Conservation (phyloP, 2,797 vertebrate species). For the Craterocephalus amniculus region DNA sequence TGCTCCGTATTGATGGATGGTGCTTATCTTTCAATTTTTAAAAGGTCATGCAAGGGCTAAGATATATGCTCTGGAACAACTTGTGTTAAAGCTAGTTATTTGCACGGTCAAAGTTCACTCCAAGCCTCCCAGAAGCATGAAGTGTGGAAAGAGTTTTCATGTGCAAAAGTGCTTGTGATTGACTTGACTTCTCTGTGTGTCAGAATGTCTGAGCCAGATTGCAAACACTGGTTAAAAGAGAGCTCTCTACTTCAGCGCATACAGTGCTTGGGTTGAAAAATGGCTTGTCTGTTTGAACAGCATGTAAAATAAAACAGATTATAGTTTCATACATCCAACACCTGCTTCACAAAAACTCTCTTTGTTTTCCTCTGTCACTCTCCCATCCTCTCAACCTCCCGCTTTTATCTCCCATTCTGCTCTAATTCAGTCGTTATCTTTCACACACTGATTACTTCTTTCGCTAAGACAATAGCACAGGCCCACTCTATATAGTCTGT, state of each 20-base stretch:
- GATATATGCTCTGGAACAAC: not conserved
- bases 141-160: slow-evolving; percentile 14
- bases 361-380: slow-evolving; percentile 19
- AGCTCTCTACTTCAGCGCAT: slow-evolving; percentile 29
- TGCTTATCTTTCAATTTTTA: slow-evolving; percentile 4
- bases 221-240: slow-evolving; percentile 24
- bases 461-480: slow-evolving; percentile 63
- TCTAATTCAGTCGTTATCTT: slow-evolving; percentile 65
- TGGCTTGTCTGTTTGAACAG: slow-evolving; percentile 57
- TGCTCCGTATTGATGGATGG: slow-evolving; percentile 7
- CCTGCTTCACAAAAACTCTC: slow-evolving; percentile 45
- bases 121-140: not conserved
- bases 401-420: slow-evolving; percentile 24
- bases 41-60: slow-evolving; percentile 14
- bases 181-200: slow-evolving; percentile 9
- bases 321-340: slow-evolving; percentile 44
- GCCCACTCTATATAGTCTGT: slow-evolving; percentile 46
- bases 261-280: slow-evolving; percentile 54
- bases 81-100: slow-evolving; percentile 9
- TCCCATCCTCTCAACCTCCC: slow-evolving; percentile 24
- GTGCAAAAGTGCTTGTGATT: slow-evolving; percentile 22
- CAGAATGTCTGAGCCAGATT: slow-evolving; percentile 10
- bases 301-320: slow-evolving; percentile 65
- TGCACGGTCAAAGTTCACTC: slow-evolving; percentile 1
- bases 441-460: slow-evolving; percentile 57